These are phyloP conservation scores for Ophioninae sp. DNA, from an alignment of 2,888 invertebrate species.

Conservation along the genomic window DNA sequence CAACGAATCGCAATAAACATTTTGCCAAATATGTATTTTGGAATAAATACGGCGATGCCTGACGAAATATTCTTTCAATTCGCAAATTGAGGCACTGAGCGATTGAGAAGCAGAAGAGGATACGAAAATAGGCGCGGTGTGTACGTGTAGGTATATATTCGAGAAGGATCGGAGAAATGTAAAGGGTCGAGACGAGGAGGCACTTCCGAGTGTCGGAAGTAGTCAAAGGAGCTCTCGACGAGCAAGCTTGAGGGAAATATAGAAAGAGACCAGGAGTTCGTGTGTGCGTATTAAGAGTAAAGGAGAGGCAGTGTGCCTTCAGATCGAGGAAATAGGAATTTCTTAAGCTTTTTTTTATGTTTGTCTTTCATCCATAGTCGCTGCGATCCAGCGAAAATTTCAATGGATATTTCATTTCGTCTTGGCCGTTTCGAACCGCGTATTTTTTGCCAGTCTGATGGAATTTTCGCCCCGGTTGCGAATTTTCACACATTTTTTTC, in stretches of 20 bases:
- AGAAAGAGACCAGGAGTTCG: constrained; percentile 47
- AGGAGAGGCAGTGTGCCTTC: constrained; percentile 46
- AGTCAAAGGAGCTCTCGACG: constrained; percentile 59
- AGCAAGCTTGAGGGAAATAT: constrained; percentile 11
- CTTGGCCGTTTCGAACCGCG: background rate
- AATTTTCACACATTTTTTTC: background rate
- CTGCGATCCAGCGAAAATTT: constrained; percentile 38
- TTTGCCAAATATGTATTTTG: background rate
- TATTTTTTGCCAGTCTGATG: background rate
- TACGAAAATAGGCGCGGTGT: constrained; percentile 37
- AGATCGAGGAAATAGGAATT: constrained; percentile 65
- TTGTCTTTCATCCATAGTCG: constrained; percentile 71
- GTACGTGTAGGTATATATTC: constrained; percentile 55
- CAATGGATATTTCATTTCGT: constrained; percentile 25
- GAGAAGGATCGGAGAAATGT: constrained; percentile 64
- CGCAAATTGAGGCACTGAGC: constrained; percentile 30
- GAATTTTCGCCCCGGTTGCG: background rate
- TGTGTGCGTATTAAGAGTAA: background rate
- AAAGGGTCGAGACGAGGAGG: constrained; percentile 60
- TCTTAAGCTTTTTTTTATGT: constrained; percentile 71
- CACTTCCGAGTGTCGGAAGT: constrained; percentile 50
- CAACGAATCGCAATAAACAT: background rate
- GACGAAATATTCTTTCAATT: constrained; percentile 16
- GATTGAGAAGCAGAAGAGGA: constrained; percentile 1
- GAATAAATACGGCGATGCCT: background rate